Conservation (phyloP, 1,140 invertebrate species). For the Drosophila arawakana region DNA sequence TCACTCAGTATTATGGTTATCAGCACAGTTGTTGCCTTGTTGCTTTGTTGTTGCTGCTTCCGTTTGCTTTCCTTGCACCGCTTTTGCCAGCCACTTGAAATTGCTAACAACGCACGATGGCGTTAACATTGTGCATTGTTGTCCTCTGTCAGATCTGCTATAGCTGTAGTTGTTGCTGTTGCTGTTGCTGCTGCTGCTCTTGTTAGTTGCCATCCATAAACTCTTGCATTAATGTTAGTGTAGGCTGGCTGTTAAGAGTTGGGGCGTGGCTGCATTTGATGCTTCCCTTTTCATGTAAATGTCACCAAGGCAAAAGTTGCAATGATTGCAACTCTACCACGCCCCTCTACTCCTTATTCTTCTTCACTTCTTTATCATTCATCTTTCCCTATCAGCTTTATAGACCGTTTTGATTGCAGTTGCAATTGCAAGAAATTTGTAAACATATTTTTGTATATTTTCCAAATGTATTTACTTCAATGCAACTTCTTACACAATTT, state of each 20-base stretch:
- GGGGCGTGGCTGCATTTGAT: constrained; percentile 66
- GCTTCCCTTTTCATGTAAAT: constrained; percentile 79
- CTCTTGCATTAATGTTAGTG: constrained; percentile 76
- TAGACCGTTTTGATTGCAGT: constrained; percentile 64
- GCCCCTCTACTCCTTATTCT: not conserved
- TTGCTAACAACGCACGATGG: constrained; percentile 76
- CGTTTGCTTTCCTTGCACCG: constrained; percentile 47
- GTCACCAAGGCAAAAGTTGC: constrained; percentile 61
- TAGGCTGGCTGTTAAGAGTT: constrained; percentile 22
- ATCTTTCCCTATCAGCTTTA: constrained; percentile 22
- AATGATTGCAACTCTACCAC: constrained; percentile 36
- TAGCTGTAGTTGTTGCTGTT: constrained; percentile 42
- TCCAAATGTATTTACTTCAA: constrained; percentile 63
- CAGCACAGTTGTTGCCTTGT: constrained; percentile 71
- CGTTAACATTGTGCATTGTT: constrained; percentile 70
- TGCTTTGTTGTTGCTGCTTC: constrained; percentile 37
- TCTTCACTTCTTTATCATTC: constrained; percentile 7
- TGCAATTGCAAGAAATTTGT: constrained; percentile 67
- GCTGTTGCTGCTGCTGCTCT: constrained; percentile 44
- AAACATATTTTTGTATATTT: constrained; percentile 65
- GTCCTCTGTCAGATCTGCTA: constrained; percentile 44
- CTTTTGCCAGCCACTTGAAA: constrained; percentile 69
- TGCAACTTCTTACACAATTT: constrained; percentile 21
- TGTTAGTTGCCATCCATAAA: constrained; percentile 79
- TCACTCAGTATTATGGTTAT: constrained; percentile 82